Conservation (phyloP, 2,113 vertebrate genomes). For the Leptobrachium leishanense region DNA sequence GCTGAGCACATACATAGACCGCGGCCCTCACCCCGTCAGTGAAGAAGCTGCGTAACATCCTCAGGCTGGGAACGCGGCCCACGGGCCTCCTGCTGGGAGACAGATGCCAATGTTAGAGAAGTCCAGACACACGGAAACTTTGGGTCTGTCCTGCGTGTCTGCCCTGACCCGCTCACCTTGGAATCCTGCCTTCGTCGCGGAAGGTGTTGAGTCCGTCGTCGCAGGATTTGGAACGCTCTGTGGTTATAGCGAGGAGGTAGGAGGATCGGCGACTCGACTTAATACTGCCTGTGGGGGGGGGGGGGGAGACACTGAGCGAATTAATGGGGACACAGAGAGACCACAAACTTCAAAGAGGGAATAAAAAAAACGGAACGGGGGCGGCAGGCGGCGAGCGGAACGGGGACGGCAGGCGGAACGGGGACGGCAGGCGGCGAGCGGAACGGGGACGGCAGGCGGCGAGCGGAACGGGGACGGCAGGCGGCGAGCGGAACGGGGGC, state of each 20-base stretch:
- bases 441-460: too few species aligned
- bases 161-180: constrained; percentile 59
- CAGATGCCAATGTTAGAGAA: constrained; percentile 3
- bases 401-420: too few species aligned
- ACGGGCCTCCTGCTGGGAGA: constrained; percentile 76
- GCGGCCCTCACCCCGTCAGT: constrained; percentile 84
- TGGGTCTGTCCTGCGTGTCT: too few species aligned
- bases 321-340: not conserved
- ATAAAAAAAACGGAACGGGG: too few species aligned
- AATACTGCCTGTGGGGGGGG: constrained; percentile 77
- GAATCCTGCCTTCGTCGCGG: constrained; percentile 81
- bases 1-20: too few species aligned
- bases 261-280: constrained; percentile 94
- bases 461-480: too few species aligned
- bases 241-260: constrained; percentile 93
- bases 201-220: constrained; percentile 93
- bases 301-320: not conserved
- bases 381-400: too few species aligned
- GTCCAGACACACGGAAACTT: not conserved
- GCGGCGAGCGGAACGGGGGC: too few species aligned
- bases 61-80: constrained; percentile 82
- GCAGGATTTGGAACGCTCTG: constrained; percentile 95
- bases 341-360: too few species aligned
- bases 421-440: too few species aligned
- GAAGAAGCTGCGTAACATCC: constrained; percentile 89